Base-by-base conservation (phyloP, 2,797 vertebrate species). In the Bucorvus abyssinicus region DNA sequence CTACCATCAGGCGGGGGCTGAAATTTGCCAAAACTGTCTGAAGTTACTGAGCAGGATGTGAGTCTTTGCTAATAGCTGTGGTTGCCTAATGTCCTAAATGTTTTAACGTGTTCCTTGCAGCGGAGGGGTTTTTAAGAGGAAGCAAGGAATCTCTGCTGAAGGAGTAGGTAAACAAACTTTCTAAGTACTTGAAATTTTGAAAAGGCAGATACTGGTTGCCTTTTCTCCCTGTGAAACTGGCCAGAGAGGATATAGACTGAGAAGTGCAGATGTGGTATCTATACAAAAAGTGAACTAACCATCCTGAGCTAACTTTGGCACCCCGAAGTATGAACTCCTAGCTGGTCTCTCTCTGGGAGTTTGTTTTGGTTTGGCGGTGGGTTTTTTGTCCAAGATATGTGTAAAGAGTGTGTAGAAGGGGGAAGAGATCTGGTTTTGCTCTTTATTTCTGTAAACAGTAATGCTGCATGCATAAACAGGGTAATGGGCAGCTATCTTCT, bases 131-230 rank as follows among this genome's bases (percentile, higher is more conserved):
- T 78, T 52, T 55, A 17, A 53, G 73, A 70, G 65, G 20, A 61
- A 49, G 30, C 9, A 11, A 20, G 11, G 81, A 38, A 6, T 34
- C 34, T 34, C 20, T 55, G 44, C 38, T 42, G 59, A 40, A 79
- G 45, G 24, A 74, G 29, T 5, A 44, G 19, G 6, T 63, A 22
- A 29, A 19, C 20, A 10, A 69, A 4, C 6, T 0, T 19, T 16
- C 0, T 6, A 0, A 1, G 38, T 16, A 1, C 6, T 19, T 12
- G 55, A 67, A 42, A 15, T 40, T 52, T 38, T 49, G 34, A 14
- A 13, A 38, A 4, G 29, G 13, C 16, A 0, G 22, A 0, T 53
- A 59, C 55, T 76, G 26, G 30, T 12, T 79, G 68, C 10, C 9
- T 52, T 77, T 68, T 34, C 17, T 65, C 10, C 9, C 18, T 10